These are phyloP conservation scores for Nibea coibor DNA, from an alignment of 2,113 vertebrate species.

Conservation along the genomic window DNA sequence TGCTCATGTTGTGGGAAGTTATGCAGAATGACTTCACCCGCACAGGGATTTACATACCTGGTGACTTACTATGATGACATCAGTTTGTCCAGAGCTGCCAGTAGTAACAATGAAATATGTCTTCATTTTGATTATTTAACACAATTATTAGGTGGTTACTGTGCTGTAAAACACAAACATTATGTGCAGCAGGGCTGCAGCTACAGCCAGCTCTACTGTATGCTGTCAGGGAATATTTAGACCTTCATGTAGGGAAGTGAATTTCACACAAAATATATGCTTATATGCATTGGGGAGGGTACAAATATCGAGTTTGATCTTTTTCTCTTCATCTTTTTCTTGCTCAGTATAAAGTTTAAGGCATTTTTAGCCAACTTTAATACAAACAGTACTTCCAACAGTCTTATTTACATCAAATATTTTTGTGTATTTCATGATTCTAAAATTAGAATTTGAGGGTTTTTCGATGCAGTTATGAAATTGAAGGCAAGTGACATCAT, in stretches of 20 bases:
- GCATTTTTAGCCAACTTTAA: neutral
- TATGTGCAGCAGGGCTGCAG: neutral
- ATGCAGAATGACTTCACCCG: slow-evolving; percentile 36
- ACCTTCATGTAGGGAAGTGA: neutral
- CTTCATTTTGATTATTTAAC: neutral
- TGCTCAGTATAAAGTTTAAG: neutral
- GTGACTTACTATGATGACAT: slow-evolving; percentile 12
- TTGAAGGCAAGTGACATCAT: neutral
- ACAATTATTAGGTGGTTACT: neutral
- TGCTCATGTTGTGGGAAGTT: slow-evolving; percentile 52
- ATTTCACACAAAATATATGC: neutral
- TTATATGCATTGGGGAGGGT: too few species aligned
- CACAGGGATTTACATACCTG: slow-evolving; percentile 25
- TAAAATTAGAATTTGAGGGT: neutral
- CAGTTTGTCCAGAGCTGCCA: neutral
- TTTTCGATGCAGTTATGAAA: neutral
- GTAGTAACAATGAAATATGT: neutral
- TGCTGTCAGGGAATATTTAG: neutral
- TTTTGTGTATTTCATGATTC: too few species aligned
- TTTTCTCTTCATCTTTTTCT: too few species aligned
- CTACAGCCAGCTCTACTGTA: neutral
- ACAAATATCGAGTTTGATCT: neutral
- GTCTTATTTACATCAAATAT: neutral
- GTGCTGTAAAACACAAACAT: neutral
- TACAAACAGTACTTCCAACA: neutral